Evolutionary conservation across 2,113 vertebrate genomes (phyloP), one percentile per base, ranked within the genome.

Genomic region (Copsychus sechellarum): DNA sequence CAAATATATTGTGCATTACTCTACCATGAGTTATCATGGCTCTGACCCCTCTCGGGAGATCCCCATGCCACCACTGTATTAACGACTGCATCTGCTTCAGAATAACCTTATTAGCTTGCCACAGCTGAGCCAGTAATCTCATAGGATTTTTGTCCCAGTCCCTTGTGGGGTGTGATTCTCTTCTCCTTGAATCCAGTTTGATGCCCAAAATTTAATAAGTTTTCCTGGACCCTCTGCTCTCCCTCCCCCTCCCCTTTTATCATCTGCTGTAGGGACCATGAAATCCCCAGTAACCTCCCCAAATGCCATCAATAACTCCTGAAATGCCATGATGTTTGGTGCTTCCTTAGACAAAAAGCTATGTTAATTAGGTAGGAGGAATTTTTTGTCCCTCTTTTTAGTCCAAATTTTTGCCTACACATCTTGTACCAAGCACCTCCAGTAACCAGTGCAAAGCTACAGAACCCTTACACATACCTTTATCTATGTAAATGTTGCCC

Each of bases 31-130:
- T 97, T 98, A 98, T 98, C 97, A 97, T 98, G 97, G 95, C 98
- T 98, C 97, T 98, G 98, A 97, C 98, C 97, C 98, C 97, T 97
- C 98, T 97, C 96, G 34, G 96, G 98, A 98, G 97, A 98, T 98
- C 97, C 91, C 97, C 97, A 97, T 97, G 97, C 98, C 98, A 98
- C 98, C 98, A 98, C 98, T 98, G 98, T 98, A 98, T 98, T 98
- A 98, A 98, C 98, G 97, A 97, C 97, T 97, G 97, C 98, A 98
- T 98, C 98, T 98, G 98, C 98, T 98, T 97, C 98, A 91, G 96
- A 97, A 98, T 98, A 98, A 98, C 98, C 98, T 98, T 98, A 98
- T 98, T 98, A 98, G 98, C 97, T 98, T 95, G 91, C 96, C 96
- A 92, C 98, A 98, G 98, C 98, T 98, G 98, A 98, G 98, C 98